These are phyloP conservation scores for Ennomos fuscantarius DNA, from an alignment of 2,888 invertebrate species.

Conservation along the genomic window DNA sequence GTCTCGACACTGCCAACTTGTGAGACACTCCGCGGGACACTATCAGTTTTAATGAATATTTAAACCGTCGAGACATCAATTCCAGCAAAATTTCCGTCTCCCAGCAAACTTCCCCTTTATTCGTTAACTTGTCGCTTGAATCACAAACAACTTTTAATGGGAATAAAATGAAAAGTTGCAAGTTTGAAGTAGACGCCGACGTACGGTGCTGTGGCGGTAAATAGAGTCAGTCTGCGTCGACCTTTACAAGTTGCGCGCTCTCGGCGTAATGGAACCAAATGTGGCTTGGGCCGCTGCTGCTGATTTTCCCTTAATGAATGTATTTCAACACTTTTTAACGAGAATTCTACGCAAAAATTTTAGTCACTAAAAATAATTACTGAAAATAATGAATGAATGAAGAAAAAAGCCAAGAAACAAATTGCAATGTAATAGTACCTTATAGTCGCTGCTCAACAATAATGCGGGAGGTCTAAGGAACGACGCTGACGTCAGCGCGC, in stretches of 20 bases:
- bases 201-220: constrained; percentile 13
- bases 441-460: too few species aligned
- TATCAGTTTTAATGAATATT: constrained; percentile 50
- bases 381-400: too few species aligned
- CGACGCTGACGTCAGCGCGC: too few species aligned
- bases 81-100: constrained; percentile 33
- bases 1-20: constrained; percentile 3
- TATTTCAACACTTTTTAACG: too few species aligned
- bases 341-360: too few species aligned
- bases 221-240: constrained; percentile 21
- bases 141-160: constrained; percentile 49
- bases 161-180: constrained; percentile 44
- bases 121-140: constrained; percentile 42
- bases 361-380: constrained; percentile 9
- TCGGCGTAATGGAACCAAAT: too few species aligned
- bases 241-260: constrained; percentile 3
- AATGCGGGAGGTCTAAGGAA: too few species aligned
- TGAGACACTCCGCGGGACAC: constrained; percentile 18
- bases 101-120: constrained; percentile 43
- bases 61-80: constrained; percentile 46
- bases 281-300: too few species aligned
- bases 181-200: constrained; percentile 21
- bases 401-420: too few species aligned
- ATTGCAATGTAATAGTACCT: too few species aligned
- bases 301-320: too few species aligned